Conservation (phyloP, 2,113 vertebrate genomes). For the Malurus alboscapulatus region DNA sequence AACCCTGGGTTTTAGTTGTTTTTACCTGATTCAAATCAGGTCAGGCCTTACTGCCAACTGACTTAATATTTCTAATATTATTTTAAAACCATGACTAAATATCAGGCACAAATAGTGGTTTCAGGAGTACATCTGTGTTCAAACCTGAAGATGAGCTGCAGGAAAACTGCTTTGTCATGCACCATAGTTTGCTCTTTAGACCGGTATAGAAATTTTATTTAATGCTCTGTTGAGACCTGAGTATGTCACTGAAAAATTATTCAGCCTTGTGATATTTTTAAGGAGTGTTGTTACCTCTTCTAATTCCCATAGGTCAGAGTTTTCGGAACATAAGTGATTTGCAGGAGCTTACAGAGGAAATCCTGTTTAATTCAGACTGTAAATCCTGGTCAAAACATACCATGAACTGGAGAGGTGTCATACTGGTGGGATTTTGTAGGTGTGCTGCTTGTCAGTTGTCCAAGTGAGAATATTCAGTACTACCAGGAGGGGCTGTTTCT, state of each 20-base stretch:
- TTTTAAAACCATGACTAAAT: background rate
- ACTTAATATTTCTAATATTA: background rate
- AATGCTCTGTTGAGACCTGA: constrained; percentile 34
- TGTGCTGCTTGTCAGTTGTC: background rate
- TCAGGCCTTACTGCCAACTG: background rate
- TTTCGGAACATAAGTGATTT: constrained; percentile 11
- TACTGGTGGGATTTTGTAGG: background rate
- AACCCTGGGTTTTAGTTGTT: background rate
- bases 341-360: background rate
- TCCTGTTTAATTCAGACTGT: background rate
- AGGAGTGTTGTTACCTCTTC: constrained; percentile 37
- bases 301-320: constrained; percentile 27
- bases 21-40: background rate
- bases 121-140: background rate
- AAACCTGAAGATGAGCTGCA: background rate
- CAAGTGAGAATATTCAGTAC: rapidly evolving
- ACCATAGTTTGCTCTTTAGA: background rate
- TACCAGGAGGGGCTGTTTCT: background rate
- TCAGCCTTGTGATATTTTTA: constrained; percentile 36
- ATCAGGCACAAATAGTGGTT: background rate
- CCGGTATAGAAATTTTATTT: background rate
- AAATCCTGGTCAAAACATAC: background rate
- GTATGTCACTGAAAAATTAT: constrained; percentile 21
- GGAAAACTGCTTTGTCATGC: background rate
- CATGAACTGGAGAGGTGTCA: background rate